Conservation (phyloP, 2,797 vertebrate species). For the Semotilus atromaculatus region DNA sequence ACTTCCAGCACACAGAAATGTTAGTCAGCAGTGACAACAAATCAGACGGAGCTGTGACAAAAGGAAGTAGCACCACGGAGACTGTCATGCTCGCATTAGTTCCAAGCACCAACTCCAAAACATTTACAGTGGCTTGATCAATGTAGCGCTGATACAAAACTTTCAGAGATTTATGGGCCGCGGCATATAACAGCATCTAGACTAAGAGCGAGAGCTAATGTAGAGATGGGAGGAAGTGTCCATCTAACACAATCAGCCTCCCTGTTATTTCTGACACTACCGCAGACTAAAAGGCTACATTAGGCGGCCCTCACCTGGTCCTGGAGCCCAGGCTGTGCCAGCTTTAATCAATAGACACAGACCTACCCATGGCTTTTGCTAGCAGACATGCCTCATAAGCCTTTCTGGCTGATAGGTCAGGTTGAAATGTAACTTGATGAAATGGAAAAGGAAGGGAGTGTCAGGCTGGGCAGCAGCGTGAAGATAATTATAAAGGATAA, state of each 20-base stretch:
- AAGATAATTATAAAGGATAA: constrained; percentile 48
- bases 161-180: constrained; percentile 35
- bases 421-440: constrained; percentile 27
- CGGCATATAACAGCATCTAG: constrained; percentile 38
- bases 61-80: neutral
- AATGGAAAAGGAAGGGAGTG: constrained; percentile 43
- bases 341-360: constrained; percentile 55
- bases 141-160: constrained; percentile 42
- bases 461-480: neutral
- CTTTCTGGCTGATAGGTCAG: constrained; percentile 25
- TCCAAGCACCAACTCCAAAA: constrained; percentile 16
- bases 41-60: constrained; percentile 30
- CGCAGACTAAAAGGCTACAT: constrained; percentile 41
- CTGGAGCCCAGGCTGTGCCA: constrained; percentile 27
- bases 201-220: constrained; percentile 18
- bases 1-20: constrained; percentile 33
- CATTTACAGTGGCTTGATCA: constrained; percentile 45
- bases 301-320: constrained; percentile 35
- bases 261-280: constrained; percentile 47
- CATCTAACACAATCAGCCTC: constrained; percentile 47
- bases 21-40: constrained; percentile 44
- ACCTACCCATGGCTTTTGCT: constrained; percentile 45
- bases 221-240: constrained; percentile 40
- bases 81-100: constrained; percentile 15
- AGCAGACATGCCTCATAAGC: constrained; percentile 42